A percentile compares a stretch with the other conserved stretches of the same genome.
These are phyloP conservation scores for Geotrypetes seraphini DNA, from an alignment of 2,797 vertebrate genomes.

Conservation along the genomic window DNA sequence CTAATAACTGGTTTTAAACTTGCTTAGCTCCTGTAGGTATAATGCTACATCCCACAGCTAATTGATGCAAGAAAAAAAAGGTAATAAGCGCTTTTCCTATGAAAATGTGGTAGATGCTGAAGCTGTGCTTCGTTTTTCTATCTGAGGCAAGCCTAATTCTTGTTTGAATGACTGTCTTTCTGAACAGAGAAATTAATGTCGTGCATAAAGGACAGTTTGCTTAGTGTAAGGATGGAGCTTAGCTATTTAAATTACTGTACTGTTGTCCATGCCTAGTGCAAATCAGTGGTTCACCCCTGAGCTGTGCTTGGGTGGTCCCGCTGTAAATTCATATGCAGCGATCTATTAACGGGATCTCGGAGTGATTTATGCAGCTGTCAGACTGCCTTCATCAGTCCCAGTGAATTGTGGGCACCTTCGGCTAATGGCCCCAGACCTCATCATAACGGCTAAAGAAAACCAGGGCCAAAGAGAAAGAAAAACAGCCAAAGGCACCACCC, in stretches of 20 bases:
- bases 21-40: no score
- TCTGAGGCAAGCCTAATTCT: background rate
- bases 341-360: conserved; percentile 78
- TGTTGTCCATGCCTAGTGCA: conserved; percentile 58
- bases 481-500: conserved; percentile 69
- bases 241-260: conserved; percentile 72
- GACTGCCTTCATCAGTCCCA: conserved; percentile 78
- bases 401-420: conserved; percentile 78
- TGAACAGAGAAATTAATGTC: conserved; percentile 12
- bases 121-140: conserved; percentile 10
- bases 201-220: conserved; percentile 1
- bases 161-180: background rate
- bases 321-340: conserved; percentile 64
- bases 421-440: conserved; percentile 49
- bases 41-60: no score
- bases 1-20: conserved; percentile 1
- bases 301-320: conserved; percentile 84
- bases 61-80: background rate
- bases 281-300: conserved; percentile 54
- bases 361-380: conserved; percentile 95
- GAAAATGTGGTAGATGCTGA: background rate
- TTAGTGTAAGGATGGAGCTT: conserved; percentile 62
- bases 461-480: conserved; percentile 55
- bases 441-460: conserved; percentile 66
- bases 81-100: background rate